A percentile compares a stretch with the other conserved stretches of the same genome.
These are phyloP conservation scores for Diarsia brunnea DNA, from an alignment of 2,888 invertebrate species.

Conservation along the genomic window DNA sequence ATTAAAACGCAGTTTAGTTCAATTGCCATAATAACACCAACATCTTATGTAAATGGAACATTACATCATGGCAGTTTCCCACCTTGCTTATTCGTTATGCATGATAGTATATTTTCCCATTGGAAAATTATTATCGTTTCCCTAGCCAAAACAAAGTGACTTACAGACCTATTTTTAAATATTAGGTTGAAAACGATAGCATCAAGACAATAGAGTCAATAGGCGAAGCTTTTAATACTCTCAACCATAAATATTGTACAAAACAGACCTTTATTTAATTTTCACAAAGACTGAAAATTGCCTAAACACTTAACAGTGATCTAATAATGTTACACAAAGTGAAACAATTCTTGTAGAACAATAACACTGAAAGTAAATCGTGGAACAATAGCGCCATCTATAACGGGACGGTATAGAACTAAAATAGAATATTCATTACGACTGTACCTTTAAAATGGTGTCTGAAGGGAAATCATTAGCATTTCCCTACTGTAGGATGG, in stretches of 20 bases:
- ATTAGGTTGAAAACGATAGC: conserved; percentile 1
- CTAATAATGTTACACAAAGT: conserved; percentile 41
- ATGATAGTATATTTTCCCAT: background rate
- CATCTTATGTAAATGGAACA: background rate
- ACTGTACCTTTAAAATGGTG: conserved; percentile 81
- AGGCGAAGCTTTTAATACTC: conserved; percentile 18
- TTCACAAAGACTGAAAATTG: conserved; percentile 28
- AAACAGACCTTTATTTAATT: conserved; percentile 12
- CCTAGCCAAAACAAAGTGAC: background rate
- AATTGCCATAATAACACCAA: background rate
- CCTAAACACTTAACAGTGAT: conserved; percentile 30
- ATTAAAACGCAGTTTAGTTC: background rate
- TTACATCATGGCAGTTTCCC: background rate
- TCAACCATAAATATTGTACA: conserved; percentile 29
- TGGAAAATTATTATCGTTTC: background rate
- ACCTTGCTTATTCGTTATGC: background rate
- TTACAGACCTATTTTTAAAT: conserved; percentile 7
- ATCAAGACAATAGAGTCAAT: conserved; percentile 17
- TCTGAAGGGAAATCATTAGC: conserved; percentile 87
- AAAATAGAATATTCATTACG: conserved; percentile 81
- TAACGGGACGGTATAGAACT: conserved; percentile 56
- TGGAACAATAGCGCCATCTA: conserved; percentile 57
- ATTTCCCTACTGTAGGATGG: conserved; percentile 85
- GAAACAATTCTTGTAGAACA: conserved; percentile 53
- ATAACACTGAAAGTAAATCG: conserved; percentile 59